These are phyloP conservation scores for Ormyrus pomaceus DNA, from an alignment of 2,888 invertebrate genomes.

Conservation along the genomic window DNA sequence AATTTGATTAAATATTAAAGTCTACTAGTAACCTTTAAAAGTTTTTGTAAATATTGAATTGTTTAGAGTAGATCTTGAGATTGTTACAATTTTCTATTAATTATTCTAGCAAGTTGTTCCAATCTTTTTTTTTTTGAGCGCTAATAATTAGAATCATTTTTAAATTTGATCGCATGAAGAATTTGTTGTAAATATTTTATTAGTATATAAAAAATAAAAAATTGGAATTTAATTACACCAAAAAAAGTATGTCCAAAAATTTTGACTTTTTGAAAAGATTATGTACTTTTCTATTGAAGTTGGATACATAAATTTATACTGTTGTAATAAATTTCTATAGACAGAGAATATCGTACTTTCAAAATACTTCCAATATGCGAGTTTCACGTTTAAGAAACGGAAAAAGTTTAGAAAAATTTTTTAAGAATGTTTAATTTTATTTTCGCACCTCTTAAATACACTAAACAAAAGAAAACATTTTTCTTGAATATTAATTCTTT, in stretches of 20 bases:
- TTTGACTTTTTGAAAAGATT: constrained; percentile 17
- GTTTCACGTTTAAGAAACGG: constrained; percentile 6
- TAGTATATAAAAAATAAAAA: constrained; percentile 13
- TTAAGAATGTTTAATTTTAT: neutral
- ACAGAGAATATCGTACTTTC: constrained; percentile 10
- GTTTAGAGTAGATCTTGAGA: constrained; percentile 6
- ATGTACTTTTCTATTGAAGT: constrained; percentile 34
- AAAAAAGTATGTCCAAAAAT: too few species aligned
- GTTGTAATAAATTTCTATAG: constrained; percentile 31
- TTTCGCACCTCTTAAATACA: neutral
- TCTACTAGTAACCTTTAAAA: constrained; percentile 1
- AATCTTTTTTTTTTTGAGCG: neutral
- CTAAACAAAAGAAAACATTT: neutral
- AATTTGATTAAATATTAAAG: constrained; percentile 13
- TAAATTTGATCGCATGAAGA: too few species aligned
- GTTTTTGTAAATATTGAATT: constrained; percentile 29
- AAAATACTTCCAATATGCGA: neutral
- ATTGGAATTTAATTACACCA: neutral
- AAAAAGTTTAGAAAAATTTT: neutral
- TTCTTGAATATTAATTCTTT: neutral
- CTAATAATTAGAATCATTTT: too few species aligned
- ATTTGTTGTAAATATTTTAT: too few species aligned
- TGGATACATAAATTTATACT: constrained; percentile 40
- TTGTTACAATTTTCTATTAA: neutral
- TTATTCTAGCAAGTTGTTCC: neutral